Evolutionary conservation across 2,113 vertebrate genomes (phyloP).

Genomic region (Nothoprocta perdicaria): DNA sequence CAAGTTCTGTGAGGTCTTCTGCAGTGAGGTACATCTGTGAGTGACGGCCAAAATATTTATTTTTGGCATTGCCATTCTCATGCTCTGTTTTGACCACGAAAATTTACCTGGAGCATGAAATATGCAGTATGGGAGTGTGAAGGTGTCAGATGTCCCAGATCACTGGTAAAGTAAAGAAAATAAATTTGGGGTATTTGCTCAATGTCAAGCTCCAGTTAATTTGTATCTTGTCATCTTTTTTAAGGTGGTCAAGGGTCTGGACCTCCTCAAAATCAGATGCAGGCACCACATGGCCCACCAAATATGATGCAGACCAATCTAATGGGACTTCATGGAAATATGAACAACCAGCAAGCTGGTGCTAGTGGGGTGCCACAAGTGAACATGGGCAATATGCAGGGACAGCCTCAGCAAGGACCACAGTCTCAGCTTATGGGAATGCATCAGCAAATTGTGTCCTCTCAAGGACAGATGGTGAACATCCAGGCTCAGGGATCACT

Average conservation of each 20-base stretch:
- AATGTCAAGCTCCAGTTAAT: neutral
- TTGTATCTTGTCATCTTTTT: conserved; percentile 21
- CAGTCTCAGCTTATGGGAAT: conserved; percentile 94
- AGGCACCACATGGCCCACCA: conserved; percentile 83
- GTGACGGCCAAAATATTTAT: neutral
- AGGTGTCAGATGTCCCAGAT: neutral
- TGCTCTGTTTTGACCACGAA: neutral
- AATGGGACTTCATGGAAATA: conserved; percentile 91
- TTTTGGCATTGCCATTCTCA: neutral
- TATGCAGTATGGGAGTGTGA: neutral
- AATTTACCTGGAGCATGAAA: neutral
- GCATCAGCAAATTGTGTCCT: conserved; percentile 92
- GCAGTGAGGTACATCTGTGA: neutral
- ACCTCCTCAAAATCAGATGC: conserved; percentile 89
- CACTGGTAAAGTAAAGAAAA: neutral
- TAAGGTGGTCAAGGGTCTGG: conserved; percentile 85
- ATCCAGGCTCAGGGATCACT: conserved; percentile 82
- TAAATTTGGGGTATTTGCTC: neutral
- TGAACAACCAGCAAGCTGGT: conserved; percentile 85
- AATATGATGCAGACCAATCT: conserved; percentile 88
- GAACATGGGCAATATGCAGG: conserved; percentile 85
- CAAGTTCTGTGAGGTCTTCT: neutral
- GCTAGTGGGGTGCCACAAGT: conserved; percentile 83
- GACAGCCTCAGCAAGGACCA: conserved; percentile 89
- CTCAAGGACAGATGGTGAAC: conserved; percentile 93